Evolutionary conservation across 2,888 invertebrate species (phyloP), one percentile per base, ranked within the genome.

Genomic region (Trachelus troglodyta): DNA sequence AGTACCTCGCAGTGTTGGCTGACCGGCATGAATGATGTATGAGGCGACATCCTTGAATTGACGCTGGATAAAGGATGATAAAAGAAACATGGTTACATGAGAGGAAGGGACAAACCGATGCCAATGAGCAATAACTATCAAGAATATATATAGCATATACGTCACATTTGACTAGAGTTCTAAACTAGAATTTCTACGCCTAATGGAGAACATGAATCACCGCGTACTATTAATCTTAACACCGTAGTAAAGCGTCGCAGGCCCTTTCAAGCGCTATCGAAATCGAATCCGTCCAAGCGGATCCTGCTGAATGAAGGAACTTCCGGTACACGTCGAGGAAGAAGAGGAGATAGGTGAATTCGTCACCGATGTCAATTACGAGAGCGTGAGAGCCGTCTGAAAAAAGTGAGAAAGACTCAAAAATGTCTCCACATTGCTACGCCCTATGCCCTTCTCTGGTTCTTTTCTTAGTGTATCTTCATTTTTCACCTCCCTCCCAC

Each of bases 1-100:
- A 35, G n/a, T 35, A 34, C 37, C 74, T 34, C 74, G 74, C 74
- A 23, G 74, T n/a, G 12, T 71, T 34, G 71, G 71, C 11, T 23
- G 31, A 34, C 71, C 71, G 31, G 6, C 34, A 74, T 74, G 74
- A 74, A 74, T 74, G 34, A 74, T 74, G 74, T 34, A 74, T 74
- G 74, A 74, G 34, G 74, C 74, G 74, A 37, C 74, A 35, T n/a
- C 74, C 34, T 74, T 34, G 74, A 30, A 30, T 23, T 56, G 56
- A 56, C 56, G 9, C 56, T 56, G 56, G 56, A 56, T 56, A 56
- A 56, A 56, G 56, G 56, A 23, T 23, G 56, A 56, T 56, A 56
- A 56, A 56, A 56, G 23, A 56, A 56, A 56, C 56, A 56, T 56
- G 56, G 23, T 2, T 56, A 56, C 56, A 23, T 2, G 56, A 56